Evolutionary conservation across 2,888 invertebrate species (phyloP), one percentile per base, ranked within the genome.

Genomic region (Acronicta psi): DNA sequence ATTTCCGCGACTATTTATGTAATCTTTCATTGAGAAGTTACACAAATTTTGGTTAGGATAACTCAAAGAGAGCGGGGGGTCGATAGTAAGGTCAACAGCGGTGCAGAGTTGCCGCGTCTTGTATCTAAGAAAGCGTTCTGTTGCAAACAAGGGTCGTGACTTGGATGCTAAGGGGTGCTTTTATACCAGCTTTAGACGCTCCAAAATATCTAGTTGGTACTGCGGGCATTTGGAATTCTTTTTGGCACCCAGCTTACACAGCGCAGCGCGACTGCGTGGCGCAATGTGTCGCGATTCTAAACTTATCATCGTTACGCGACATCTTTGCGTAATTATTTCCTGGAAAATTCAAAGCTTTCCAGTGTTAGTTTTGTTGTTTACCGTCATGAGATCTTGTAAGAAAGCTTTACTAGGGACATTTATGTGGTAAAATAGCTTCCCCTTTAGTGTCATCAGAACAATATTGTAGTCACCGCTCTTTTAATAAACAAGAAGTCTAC

Each of bases 251-350:
- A 20, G 23, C 40, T 13, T 34, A 65, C 41, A 36, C 40, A 20
- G 23, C 40, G 41, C 6, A 13, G 43, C n/a, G 18, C 42, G 14
- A 7, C 6, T 6, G 25, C 23, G 36, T 42, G 40, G 36, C 51
- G 38, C 63, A 59, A 72, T 77, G 62, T 74, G 77, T 69, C 65
- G 53, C 73, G 71, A 75, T 80, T 80, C 79, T 73, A 71, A 79
- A 80, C 69, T 75, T 69, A 69, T 59, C 60, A 60, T 69, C 59
- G 62, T 73, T 76, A 68, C 61, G 65, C 66, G 59, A 67, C 57
- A 68, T 73, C 74, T 78, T 79, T 77, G 77, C 80, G 80, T 84
- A 82, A 84, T 77, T 72, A 75, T 73, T 73, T 59, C 57, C 66
- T 46, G 57, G 59, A 66, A 75, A 77, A 78, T 78, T 73, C 73